These are phyloP conservation scores for Conopomorpha cramerella DNA, from an alignment of 1,140 invertebrate genomes.

Conservation along the genomic window DNA sequence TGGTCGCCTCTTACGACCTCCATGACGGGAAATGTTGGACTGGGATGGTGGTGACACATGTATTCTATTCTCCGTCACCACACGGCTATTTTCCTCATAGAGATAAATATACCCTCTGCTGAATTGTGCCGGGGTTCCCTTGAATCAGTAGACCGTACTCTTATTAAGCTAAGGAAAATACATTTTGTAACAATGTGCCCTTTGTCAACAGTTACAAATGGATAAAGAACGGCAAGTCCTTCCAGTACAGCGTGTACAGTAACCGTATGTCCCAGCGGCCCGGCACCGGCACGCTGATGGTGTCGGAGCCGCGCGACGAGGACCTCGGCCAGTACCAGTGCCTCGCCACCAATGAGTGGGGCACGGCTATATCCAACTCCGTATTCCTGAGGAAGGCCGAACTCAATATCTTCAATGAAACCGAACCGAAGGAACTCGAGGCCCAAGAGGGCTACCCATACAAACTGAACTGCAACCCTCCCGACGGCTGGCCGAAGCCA, in stretches of 20 bases:
- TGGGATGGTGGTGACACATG: no score
- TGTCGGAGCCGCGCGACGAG: slow-evolving; percentile 85
- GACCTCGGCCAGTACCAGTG: slow-evolving; percentile 97
- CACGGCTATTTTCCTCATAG: no score
- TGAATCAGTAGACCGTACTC: no score
- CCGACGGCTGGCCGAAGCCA: slow-evolving; percentile 93
- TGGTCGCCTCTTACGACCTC: no score
- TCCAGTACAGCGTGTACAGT: slow-evolving; percentile 88
- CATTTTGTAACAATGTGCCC: no score
- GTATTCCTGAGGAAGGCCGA: slow-evolving; percentile 95
- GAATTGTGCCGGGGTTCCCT: no score
- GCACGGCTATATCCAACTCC: slow-evolving; percentile 91
- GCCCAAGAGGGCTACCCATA: slow-evolving; percentile 87
- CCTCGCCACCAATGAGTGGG: slow-evolving; percentile 94
- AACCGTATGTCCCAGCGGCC: slow-evolving; percentile 92
- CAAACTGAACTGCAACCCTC: slow-evolving; percentile 85
- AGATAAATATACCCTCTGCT: no score
- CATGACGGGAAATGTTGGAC: no score
- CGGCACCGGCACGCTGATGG: slow-evolving; percentile 88
- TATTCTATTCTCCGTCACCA: no score
- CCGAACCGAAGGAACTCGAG: slow-evolving; percentile 67
- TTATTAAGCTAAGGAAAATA: no score
- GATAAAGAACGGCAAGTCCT: slow-evolving; percentile 95
- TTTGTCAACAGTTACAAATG: slow-evolving; percentile 87
- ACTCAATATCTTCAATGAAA: slow-evolving; percentile 84